Conservation (phyloP, 2,888 invertebrate species). For the Dolomedes plantarius region DNA sequence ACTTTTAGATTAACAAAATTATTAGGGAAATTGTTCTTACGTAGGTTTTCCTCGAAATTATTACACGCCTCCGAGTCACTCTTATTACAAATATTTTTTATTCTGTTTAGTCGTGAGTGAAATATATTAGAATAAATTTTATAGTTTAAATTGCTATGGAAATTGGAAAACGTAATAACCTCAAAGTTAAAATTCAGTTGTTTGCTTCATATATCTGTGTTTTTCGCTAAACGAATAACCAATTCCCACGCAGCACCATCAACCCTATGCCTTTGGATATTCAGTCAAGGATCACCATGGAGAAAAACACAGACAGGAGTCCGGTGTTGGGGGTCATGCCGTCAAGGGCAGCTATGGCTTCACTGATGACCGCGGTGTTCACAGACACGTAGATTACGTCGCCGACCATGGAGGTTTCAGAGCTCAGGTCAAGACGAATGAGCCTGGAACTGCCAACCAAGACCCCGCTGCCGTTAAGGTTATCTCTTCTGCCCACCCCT, state of each 20-base stretch:
- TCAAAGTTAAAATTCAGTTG: no score
- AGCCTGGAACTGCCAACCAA: constrained; percentile 47
- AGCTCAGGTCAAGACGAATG: constrained; percentile 52
- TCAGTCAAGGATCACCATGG: constrained; percentile 33
- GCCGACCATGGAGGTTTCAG: constrained; percentile 46
- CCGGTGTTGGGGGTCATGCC: constrained; percentile 2
- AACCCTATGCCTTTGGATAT: constrained; percentile 43
- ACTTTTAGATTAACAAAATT: no score
- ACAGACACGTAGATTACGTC: constrained; percentile 42
- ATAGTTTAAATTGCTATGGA: no score
- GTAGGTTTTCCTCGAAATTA: no score
- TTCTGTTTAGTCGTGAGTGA: no score
- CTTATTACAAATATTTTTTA: no score
- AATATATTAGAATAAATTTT: no score
- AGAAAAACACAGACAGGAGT: constrained; percentile 27
- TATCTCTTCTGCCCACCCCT: constrained; percentile 30
- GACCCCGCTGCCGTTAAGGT: constrained; percentile 34
- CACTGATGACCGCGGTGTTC: constrained; percentile 34
- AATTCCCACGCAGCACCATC: constrained; percentile 7
- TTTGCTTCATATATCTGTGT: no score
- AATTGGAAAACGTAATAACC: no score
- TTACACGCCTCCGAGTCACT: no score
- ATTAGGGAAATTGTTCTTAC: no score
- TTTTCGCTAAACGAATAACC: no score
- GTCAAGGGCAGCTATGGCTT: constrained; percentile 56